These are phyloP conservation scores for Agapornis canus DNA, from an alignment of 2,797 vertebrate species.

Conservation along the genomic window DNA sequence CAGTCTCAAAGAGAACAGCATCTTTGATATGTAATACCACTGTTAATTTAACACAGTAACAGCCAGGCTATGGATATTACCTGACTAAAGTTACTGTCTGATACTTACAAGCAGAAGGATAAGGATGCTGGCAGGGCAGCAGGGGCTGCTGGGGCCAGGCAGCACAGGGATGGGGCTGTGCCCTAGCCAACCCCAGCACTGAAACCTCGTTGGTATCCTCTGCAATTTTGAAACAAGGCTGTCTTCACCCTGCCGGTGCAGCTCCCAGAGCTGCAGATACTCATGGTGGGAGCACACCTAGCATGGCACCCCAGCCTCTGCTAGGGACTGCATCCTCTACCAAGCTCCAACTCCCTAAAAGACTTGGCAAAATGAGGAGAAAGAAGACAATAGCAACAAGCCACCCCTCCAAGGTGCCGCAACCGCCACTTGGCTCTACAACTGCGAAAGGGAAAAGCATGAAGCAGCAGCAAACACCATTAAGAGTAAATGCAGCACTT, in stretches of 20 bases:
- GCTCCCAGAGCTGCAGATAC: background rate
- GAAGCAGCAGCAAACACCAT: background rate
- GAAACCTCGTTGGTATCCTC: fast-evolving
- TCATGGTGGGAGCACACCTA: fast-evolving
- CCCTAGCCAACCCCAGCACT: fast-evolving
- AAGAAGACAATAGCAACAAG: fast-evolving
- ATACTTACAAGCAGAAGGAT: background rate
- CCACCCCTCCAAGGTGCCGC: fast-evolving
- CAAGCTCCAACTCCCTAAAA: background rate
- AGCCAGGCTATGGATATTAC: background rate
- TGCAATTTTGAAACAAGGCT: background rate
- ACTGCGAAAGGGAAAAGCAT: background rate
- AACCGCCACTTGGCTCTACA: fast-evolving
- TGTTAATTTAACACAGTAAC: background rate
- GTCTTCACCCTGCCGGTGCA: background rate
- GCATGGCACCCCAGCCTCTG: background rate
- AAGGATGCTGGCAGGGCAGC: background rate
- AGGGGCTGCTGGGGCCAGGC: background rate
- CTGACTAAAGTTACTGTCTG: background rate
- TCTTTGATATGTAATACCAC: fast-evolving
- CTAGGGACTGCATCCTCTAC: background rate
- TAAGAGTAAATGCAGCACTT: slow-evolving; percentile 13
- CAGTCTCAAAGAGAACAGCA: background rate
- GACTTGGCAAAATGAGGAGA: background rate
- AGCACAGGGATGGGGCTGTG: fast-evolving